Evolutionary conservation across 2,888 invertebrate genomes (phyloP), one percentile per base, ranked within the genome.

Genomic region (Eupithecia subumbrata): DNA sequence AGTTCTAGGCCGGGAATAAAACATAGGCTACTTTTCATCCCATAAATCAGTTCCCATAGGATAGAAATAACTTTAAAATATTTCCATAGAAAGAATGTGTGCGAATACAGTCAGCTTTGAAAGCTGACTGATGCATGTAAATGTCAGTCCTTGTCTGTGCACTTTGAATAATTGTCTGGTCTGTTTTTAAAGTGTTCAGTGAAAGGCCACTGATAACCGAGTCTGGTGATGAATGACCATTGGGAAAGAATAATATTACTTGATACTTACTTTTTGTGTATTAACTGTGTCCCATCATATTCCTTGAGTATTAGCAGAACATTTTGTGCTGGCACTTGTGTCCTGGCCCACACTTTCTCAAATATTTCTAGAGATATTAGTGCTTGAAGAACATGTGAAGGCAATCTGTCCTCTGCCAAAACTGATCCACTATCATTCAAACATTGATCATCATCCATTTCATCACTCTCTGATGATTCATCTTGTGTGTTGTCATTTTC

Each of bases 371-470:
- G 88, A 11, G 95, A 95, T 72, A 95, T 92, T 37, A 97, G 92
- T 12, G 95, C 95, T 90, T 97, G 96, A 76, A 96, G 88, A 5
- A 97, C 88, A 84, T 96, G 95, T 48, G 95, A 84, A 0, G 96
- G 95, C 43, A 96, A 81, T 81, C 92, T 95, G 66, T 96, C 95
- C 78, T 92, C 92, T 73, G 92, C 88, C 56, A 89, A 85, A 18
- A 90, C 80, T 69, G 89, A 86, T 34, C 66, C 73, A 71, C 40
- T 81, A 22, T 70, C 77, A 48, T 69, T 79, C 71, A 75, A 95
- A 69, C 92, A 95, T 73, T 91, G 92, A 18, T 93, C 93, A 52
- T 95, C 95, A 73, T 91, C 89, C 78, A 86, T 83, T 72, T 91
- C 91, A 75, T 94, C 94, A 86, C 89, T 90, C 48, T 90, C 94